Percentiles rank a stretch among this genome's conserved stretches.
phyloP scores from a whole-genome alignment of 2,888 invertebrate species.

The Lutraria lutraria region DNA sequence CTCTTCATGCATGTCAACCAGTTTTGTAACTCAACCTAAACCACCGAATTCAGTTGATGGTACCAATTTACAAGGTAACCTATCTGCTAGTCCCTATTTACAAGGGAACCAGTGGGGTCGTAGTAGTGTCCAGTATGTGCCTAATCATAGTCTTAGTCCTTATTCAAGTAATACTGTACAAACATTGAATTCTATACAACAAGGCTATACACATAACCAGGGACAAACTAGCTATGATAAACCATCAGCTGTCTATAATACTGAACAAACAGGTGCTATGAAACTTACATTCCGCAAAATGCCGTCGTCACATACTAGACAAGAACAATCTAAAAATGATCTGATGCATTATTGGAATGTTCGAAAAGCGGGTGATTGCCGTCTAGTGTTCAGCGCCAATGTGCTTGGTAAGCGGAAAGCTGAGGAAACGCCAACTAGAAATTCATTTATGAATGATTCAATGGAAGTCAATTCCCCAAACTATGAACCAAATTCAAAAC shows the following conservation, averaged over 20 bases:
- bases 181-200: background rate
- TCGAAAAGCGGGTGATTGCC: constrained; percentile 76
- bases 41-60: background rate
- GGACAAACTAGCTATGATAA: background rate
- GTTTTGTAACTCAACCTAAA: background rate
- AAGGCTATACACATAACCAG: background rate
- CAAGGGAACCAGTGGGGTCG: background rate
- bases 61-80: background rate
- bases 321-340: constrained; percentile 65
- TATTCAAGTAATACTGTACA: background rate
- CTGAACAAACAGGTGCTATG: constrained; percentile 68
- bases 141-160: background rate
- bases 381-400: constrained; percentile 76
- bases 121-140: background rate
- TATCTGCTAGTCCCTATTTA: background rate
- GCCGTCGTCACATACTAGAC: constrained; percentile 6
- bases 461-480: background rate
- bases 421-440: constrained; percentile 28
- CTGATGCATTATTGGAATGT: constrained; percentile 78
- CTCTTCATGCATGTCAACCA: background rate
- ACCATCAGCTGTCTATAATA: constrained; percentile 45
- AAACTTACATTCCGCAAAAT: constrained; percentile 67
- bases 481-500: constrained; percentile 44
- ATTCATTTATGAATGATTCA: background rate
- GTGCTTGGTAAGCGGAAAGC: constrained; percentile 57